phyloP scores from a whole-genome alignment of 2,888 invertebrate genomes.

The Polydrusus cervinus region DNA sequence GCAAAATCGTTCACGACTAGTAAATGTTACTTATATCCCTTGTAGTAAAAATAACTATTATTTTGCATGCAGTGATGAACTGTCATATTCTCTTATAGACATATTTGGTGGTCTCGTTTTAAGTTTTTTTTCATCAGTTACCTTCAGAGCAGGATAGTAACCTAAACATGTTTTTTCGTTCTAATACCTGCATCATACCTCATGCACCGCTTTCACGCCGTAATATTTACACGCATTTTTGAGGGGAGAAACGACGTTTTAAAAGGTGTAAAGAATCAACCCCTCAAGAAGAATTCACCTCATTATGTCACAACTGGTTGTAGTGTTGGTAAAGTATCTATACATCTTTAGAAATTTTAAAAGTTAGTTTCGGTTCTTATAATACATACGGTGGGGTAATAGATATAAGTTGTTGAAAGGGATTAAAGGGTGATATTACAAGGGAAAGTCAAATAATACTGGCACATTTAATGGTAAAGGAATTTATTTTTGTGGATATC shows the following conservation, averaged over 20 bases:
- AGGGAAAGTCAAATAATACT: constrained; percentile 13
- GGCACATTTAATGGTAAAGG: neutral
- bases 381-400: constrained; percentile 19
- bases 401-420: constrained; percentile 38
- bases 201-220: constrained; percentile 24
- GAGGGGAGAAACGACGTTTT: constrained; percentile 54
- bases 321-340: constrained; percentile 50
- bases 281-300: constrained; percentile 54
- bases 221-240: constrained; percentile 44
- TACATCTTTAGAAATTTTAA: constrained; percentile 49
- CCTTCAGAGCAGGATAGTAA: too few species aligned
- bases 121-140: too few species aligned
- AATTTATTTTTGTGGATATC: too few species aligned
- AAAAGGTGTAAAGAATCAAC: constrained; percentile 56
- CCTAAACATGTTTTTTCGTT: too few species aligned
- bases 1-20: too few species aligned
- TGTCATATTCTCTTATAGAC: too few species aligned
- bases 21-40: too few species aligned
- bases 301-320: constrained; percentile 56
- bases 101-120: too few species aligned
- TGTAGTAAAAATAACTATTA: too few species aligned
- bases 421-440: constrained; percentile 31
- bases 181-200: constrained; percentile 26
- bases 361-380: constrained; percentile 45
- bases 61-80: too few species aligned